Conservation (phyloP, 2,113 vertebrate genomes). For the Oophaga pumilio region DNA sequence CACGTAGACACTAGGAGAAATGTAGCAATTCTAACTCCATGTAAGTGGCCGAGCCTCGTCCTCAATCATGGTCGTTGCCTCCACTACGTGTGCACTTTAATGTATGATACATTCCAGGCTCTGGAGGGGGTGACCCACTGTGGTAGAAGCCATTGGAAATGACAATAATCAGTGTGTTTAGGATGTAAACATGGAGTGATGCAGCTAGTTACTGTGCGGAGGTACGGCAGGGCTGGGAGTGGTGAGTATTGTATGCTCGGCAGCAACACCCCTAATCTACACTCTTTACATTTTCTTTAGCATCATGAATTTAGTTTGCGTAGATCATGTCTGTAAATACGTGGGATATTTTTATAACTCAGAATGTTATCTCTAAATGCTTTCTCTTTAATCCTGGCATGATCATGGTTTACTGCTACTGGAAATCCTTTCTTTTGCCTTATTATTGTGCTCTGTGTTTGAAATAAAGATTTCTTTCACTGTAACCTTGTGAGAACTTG, state of each 20-base stretch:
- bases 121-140: background rate
- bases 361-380: slow-evolving; percentile 28
- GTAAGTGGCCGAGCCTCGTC: background rate
- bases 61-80: background rate
- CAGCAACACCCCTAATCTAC: background rate
- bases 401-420: slow-evolving; percentile 2
- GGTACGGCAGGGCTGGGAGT: background rate
- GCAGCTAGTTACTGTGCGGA: background rate
- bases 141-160: background rate
- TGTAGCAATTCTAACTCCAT: background rate
- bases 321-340: slow-evolving; percentile 29
- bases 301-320: slow-evolving; percentile 9
- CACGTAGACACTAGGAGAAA: background rate
- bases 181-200: background rate
- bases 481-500: slow-evolving; percentile 15
- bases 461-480: slow-evolving; percentile 23
- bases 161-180: background rate
- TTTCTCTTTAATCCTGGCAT: slow-evolving; percentile 27
- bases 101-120: slow-evolving; percentile 18
- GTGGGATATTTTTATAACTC: slow-evolving; percentile 37
- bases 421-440: slow-evolving; percentile 25
- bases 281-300: background rate
- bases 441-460: slow-evolving; percentile 33
- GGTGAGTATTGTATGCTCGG: slow-evolving; percentile 7
- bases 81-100: slow-evolving; percentile 23